Conservation (phyloP, 2,113 vertebrate species). For the Archocentrus centrarchus region DNA sequence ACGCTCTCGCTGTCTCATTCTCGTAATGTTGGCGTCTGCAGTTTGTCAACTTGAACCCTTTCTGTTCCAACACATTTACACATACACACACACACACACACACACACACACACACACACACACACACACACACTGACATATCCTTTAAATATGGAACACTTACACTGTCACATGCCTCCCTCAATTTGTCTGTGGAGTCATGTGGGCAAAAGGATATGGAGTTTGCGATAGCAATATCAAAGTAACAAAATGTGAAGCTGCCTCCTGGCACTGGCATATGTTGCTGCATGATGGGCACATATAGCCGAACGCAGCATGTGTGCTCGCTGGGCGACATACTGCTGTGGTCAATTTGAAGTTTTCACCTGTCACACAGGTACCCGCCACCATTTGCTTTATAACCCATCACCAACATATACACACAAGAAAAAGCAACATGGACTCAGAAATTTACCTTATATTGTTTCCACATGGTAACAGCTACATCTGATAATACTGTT, state of each 20-base stretch:
- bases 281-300: conserved; percentile 17
- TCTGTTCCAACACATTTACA: conserved; percentile 61
- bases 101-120: neutral
- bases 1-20: conserved; percentile 45
- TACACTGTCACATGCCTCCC: conserved; percentile 28
- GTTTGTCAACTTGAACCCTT: conserved; percentile 74
- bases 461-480: neutral
- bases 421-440: neutral
- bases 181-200: conserved; percentile 49
- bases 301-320: conserved; percentile 17
- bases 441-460: neutral
- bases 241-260: conserved; percentile 36
- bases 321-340: conserved; percentile 14
- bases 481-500: neutral
- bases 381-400: conserved; percentile 2
- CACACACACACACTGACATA: conserved; percentile 26
- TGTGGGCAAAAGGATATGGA: conserved; percentile 45
- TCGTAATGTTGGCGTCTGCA: conserved; percentile 78
- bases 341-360: conserved; percentile 9
- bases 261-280: conserved; percentile 24
- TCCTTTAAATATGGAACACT: conserved; percentile 48
- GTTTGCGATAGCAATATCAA: conserved; percentile 45
- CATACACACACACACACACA: conserved; percentile 6
- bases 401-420: neutral
- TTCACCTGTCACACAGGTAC: conserved; percentile 9